Base-by-base conservation (phyloP, 2,888 invertebrate genomes). In the Mermis nigrescens region DNA sequence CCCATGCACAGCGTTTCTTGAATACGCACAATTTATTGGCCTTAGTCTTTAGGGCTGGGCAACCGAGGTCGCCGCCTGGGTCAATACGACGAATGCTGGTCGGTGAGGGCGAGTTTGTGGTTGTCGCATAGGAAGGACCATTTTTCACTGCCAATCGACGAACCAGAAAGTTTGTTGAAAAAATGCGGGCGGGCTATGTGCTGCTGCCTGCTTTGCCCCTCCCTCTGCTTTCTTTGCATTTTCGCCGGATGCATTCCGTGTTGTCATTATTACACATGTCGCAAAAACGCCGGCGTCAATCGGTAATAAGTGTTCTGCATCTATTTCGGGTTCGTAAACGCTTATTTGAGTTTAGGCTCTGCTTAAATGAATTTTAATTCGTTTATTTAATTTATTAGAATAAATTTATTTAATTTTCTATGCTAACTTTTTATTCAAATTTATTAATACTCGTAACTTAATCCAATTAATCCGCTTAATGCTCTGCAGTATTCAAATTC, bases 21-120 rank as follows among this genome's bases (percentile, higher is more conserved):
- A n/a, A n/a, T n/a, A n/a, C n/a, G n/a, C n/a, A n/a, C n/a, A n/a
- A n/a, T n/a, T n/a, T n/a, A n/a, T n/a, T n/a, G n/a, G n/a, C n/a
- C n/a, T n/a, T n/a, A n/a, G n/a, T n/a, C 19, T 38, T 38, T 7
- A 38, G 38, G 38, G 7, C 12, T 38, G 12, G 38, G 38, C 29
- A 66, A 64, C 48, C 62, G 64, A n/a, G 67, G 64, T 28, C 64
- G 64, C 1, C 62, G 70, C 29, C 32, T 70, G 15, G 55, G 57
- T 1, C 68, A 71, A 28, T 69, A 63, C 57, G 71, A 71, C 61
- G 71, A 71, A 60, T 64, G 65, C 22, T 71, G 71, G 68, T 69
- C 71, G 0, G 64, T 71, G 12, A 62, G 70, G 26, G 69, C 24
- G 15, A 48, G 51, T 24, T 7, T 12, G 7, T 48, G 51, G 51